phyloP scores from a whole-genome alignment of 2,888 invertebrate species.

The Trisateles emortualis region DNA sequence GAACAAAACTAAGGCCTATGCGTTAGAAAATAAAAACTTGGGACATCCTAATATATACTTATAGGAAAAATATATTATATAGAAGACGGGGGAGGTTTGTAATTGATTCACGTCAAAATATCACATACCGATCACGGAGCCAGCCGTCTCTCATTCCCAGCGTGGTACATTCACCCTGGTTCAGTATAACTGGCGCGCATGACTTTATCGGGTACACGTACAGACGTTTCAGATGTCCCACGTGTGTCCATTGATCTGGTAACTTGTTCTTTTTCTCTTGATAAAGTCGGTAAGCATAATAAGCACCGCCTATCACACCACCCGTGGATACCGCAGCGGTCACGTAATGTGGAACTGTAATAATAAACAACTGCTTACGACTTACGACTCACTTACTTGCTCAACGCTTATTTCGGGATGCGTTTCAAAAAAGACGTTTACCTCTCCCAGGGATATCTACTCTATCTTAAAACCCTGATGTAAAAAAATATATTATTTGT shows the following conservation, averaged over 20 bases:
- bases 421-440: too few species aligned
- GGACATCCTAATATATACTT: too few species aligned
- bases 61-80: too few species aligned
- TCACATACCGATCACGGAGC: slow-evolving; percentile 82
- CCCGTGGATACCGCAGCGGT: slow-evolving; percentile 62
- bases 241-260: slow-evolving; percentile 85
- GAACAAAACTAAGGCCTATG: too few species aligned
- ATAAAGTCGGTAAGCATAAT: slow-evolving; percentile 64
- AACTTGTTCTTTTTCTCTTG: slow-evolving; percentile 56
- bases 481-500: too few species aligned
- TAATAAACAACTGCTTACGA: background rate
- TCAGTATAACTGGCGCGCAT: slow-evolving; percentile 79
- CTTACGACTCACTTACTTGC: too few species aligned
- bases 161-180: slow-evolving; percentile 82
- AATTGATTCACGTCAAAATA: too few species aligned
- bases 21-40: too few species aligned
- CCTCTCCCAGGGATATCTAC: too few species aligned
- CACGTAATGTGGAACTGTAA: slow-evolving; percentile 58
- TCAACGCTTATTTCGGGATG: too few species aligned
- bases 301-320: slow-evolving; percentile 68
- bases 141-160: slow-evolving; percentile 85
- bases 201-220: slow-evolving; percentile 88
- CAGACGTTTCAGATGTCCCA: slow-evolving; percentile 85
- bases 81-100: too few species aligned
- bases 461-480: too few species aligned